These are phyloP conservation scores for Popillia japonica DNA, from an alignment of 1,140 invertebrate genomes.

Conservation along the genomic window DNA sequence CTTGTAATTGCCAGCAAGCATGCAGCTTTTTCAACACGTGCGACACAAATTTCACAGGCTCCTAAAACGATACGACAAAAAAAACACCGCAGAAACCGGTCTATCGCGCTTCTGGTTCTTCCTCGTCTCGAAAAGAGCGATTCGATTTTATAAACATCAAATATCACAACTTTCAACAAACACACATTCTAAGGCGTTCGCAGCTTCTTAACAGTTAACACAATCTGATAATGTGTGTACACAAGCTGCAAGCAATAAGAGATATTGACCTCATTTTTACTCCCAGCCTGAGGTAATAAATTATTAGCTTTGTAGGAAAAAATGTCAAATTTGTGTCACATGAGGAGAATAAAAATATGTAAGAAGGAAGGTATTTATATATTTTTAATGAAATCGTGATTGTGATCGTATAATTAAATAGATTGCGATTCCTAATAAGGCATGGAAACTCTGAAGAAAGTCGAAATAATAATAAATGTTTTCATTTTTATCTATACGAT, in stretches of 20 bases:
- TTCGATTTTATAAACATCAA: neutral
- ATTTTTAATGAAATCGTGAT: neutral
- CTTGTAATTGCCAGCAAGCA: neutral
- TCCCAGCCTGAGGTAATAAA: neutral
- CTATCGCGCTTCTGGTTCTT: neutral
- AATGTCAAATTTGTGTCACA: no score
- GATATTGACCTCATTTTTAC: conserved; percentile 28
- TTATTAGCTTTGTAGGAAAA: no score
- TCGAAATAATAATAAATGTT: no score
- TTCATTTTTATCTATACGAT: no score
- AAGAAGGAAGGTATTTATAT: neutral
- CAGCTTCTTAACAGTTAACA: neutral
- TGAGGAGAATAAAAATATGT: neutral
- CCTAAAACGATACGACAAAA: neutral
- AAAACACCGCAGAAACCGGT: neutral
- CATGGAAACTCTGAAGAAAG: no score
- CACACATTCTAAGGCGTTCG: conserved; percentile 3
- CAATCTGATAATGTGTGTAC: neutral
- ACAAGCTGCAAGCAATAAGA: conserved; percentile 18
- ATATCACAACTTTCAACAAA: conserved; percentile 13
- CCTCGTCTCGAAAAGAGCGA: neutral
- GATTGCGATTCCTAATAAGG: no score
- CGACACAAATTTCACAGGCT: neutral
- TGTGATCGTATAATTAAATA: no score
- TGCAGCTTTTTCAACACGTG: conserved; percentile 22